A percentile compares a stretch with the other conserved stretches of the same genome.
These are phyloP conservation scores for Odontomyia ornata DNA, from an alignment of 2,888 invertebrate genomes.

Conservation along the genomic window DNA sequence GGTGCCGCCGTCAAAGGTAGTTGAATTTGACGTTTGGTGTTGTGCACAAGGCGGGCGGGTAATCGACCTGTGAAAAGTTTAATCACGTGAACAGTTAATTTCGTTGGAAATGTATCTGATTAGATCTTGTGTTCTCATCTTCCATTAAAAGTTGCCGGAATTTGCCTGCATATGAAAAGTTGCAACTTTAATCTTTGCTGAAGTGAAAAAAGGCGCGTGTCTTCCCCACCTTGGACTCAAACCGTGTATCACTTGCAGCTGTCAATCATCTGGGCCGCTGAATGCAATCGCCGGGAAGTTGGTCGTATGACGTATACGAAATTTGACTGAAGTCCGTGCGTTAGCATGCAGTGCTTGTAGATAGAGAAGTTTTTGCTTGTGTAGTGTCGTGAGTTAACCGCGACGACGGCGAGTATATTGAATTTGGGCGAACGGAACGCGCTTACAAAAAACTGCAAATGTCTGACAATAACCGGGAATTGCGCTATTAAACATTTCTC, in stretches of 20 bases:
- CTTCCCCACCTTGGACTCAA: background rate
- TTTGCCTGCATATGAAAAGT: too few species aligned
- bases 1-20: background rate
- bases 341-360: background rate
- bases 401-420: background rate
- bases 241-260: background rate
- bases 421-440: background rate
- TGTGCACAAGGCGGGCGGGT: too few species aligned
- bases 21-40: background rate
- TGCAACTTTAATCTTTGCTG: too few species aligned
- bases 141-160: too few species aligned
- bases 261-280: constrained; percentile 24
- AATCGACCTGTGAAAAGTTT: too few species aligned
- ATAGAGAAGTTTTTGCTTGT: background rate
- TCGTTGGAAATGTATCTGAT: too few species aligned
- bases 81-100: too few species aligned
- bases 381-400: background rate
- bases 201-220: constrained; percentile 25
- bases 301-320: background rate
- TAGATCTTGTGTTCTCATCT: too few species aligned
- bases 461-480: constrained; percentile 43
- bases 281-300: constrained; percentile 1
- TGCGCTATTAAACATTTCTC: constrained; percentile 3
- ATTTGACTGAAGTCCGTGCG: background rate
- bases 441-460: constrained; percentile 40